phyloP scores from a whole-genome alignment of 2,888 invertebrate species.

The Megamerina dolium region DNA sequence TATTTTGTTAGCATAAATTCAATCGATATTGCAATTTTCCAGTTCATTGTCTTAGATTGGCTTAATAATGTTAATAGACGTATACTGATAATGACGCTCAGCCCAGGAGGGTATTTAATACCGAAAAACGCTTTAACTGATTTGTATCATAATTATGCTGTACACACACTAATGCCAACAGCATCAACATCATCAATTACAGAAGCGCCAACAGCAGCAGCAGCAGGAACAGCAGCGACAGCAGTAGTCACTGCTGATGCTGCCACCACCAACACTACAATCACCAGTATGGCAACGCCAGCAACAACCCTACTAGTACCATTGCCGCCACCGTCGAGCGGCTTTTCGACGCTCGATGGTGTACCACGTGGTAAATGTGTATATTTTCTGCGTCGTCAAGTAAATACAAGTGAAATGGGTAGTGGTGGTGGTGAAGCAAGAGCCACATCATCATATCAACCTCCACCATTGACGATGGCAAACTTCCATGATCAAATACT shows the following conservation, averaged over 20 bases:
- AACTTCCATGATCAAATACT: conserved; percentile 52
- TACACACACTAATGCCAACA: conserved; percentile 12
- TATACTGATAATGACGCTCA: conserved; percentile 48
- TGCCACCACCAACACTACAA: conserved; percentile 17
- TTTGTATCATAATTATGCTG: conserved; percentile 34
- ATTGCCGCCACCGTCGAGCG: conserved; percentile 39
- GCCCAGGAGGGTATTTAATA: conserved; percentile 50
- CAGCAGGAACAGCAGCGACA: conserved; percentile 2
- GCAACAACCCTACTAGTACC: conserved; percentile 31
- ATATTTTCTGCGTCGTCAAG: conserved; percentile 52
- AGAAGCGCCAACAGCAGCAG: conserved; percentile 11
- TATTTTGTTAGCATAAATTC: conserved; percentile 7
- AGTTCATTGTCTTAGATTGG: conserved; percentile 49
- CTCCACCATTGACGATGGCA: conserved; percentile 35
- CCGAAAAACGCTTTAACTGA: conserved; percentile 49
- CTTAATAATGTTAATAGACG: conserved; percentile 40
- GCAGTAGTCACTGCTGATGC: conserved; percentile 7
- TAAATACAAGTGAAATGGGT: conserved; percentile 9
- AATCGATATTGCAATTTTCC: conserved; percentile 30
- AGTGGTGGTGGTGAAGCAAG: background rate
- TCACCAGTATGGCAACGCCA: conserved; percentile 16
- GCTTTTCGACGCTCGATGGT: conserved; percentile 43
- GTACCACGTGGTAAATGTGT: conserved; percentile 49
- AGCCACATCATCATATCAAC: background rate
- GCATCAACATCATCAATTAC: conserved; percentile 4